A percentile compares a stretch with the other conserved stretches of the same genome.
Conservation (phyloP, 2,113 vertebrate species). For the Seriola rivoliana region DNA sequence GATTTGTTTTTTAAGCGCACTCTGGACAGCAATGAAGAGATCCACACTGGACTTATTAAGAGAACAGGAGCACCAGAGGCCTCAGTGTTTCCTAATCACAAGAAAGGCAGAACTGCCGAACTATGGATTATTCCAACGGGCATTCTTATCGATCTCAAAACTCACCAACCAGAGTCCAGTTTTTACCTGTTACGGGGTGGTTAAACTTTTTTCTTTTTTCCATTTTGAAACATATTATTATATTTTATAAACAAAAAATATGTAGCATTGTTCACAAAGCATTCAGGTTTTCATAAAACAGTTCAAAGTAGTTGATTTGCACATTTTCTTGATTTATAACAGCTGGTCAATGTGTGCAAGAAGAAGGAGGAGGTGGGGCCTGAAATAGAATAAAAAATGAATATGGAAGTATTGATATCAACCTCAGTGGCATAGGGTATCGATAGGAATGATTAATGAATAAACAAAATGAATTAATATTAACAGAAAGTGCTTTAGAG, state of each 20-base stretch:
- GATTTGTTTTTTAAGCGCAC: slow-evolving; percentile 66
- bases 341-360: slow-evolving; percentile 76
- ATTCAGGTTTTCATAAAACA: slow-evolving; percentile 89
- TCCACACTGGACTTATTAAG: slow-evolving; percentile 75
- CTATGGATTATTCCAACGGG: slow-evolving; percentile 79
- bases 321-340: slow-evolving; percentile 84
- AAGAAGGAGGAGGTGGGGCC: slow-evolving; percentile 56
- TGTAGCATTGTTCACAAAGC: slow-evolving; percentile 95
- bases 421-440: slow-evolving; percentile 81
- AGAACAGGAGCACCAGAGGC: slow-evolving; percentile 69
- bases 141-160: slow-evolving; percentile 82
- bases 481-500: slow-evolving; percentile 82
- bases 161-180: slow-evolving; percentile 78
- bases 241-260: slow-evolving; percentile 86
- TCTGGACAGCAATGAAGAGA: slow-evolving; percentile 79
- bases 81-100: slow-evolving; percentile 65
- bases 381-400: slow-evolving; percentile 57
- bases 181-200: slow-evolving; percentile 75
- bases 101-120: slow-evolving; percentile 65
- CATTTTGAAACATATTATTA: slow-evolving; percentile 82
- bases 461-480: slow-evolving; percentile 77
- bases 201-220: slow-evolving; percentile 72
- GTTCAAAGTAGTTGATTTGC: slow-evolving; percentile 85
- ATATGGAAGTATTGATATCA: slow-evolving; percentile 81
- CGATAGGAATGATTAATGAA: slow-evolving; percentile 78